Evolutionary conservation across 2,113 vertebrate species (phyloP).

Genomic region (Cettia cetti): DNA sequence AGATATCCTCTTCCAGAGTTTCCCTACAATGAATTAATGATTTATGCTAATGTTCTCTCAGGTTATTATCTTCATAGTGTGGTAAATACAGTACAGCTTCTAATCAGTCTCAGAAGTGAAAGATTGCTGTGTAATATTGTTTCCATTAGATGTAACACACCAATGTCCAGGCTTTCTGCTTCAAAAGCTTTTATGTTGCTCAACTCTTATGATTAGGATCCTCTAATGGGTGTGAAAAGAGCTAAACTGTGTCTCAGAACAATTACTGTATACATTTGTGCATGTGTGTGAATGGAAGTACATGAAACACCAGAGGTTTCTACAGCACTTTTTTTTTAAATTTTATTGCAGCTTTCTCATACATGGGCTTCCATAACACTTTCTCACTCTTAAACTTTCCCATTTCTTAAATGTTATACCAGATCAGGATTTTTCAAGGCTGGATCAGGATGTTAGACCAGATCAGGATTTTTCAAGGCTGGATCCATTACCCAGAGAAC

Average conservation of each 20-base stretch:
- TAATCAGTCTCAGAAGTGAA: neutral
- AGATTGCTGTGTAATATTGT: neutral
- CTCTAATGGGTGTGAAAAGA: neutral
- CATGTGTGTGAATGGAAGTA: neutral
- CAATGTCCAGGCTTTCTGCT: neutral
- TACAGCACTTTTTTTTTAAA: neutral
- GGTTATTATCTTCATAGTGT: neutral
- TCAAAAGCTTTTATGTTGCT: neutral
- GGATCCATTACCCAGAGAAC: no score
- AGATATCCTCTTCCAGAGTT: neutral
- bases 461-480: neutral
- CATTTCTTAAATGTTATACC: neutral
- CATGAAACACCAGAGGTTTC: neutral
- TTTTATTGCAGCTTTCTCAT: accelerated
- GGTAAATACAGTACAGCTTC: neutral
- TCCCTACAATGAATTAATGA: neutral
- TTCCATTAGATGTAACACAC: neutral
- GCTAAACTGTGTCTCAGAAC: neutral
- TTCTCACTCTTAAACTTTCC: neutral
- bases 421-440: neutral
- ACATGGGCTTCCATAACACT: neutral
- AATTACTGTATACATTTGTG: neutral
- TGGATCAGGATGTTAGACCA: no score
- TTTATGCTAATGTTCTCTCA: neutral
- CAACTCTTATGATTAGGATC: neutral